A percentile compares a stretch with the other conserved stretches of the same genome.
These are phyloP conservation scores for Naso thynnoides DNA, from an alignment of 2,797 vertebrate genomes.

Conservation along the genomic window DNA sequence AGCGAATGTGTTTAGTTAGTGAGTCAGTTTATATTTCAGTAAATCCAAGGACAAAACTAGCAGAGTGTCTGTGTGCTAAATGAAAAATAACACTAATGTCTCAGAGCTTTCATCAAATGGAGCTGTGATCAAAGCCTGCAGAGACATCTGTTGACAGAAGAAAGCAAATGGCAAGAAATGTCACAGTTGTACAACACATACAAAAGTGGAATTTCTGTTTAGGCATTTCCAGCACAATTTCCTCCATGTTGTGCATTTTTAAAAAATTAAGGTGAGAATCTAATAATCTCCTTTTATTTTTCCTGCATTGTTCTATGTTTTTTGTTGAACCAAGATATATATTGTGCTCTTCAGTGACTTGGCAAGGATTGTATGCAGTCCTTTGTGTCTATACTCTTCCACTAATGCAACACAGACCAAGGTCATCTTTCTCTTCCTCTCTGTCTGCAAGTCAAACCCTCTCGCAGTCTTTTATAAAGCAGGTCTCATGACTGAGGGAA, in stretches of 20 bases:
- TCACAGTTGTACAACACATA: constrained; percentile 18
- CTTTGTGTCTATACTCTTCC: not conserved
- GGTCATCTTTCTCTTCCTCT: constrained; percentile 5
- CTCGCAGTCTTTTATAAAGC: constrained; percentile 32
- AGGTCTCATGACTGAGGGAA: constrained; percentile 27
- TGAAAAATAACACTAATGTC: constrained; percentile 48
- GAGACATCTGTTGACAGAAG: constrained; percentile 28
- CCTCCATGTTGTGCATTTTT: constrained; percentile 4
- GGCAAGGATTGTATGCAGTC: not conserved
- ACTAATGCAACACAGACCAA: constrained; percentile 5
- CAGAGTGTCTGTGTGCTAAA: constrained; percentile 20
- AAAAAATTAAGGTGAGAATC: not conserved
- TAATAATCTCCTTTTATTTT: not conserved
- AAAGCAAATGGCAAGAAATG: constrained; percentile 61
- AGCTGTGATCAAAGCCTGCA: constrained; percentile 38
- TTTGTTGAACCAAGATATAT: not conserved
- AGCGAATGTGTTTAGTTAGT: constrained; percentile 1
- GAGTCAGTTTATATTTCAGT: constrained; percentile 22
- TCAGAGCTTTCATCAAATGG: constrained; percentile 33
- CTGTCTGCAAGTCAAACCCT: not conserved
- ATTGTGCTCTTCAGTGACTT: not conserved
- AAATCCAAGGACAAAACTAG: constrained; percentile 31
- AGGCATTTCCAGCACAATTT: not conserved
- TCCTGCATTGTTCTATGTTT: not conserved
- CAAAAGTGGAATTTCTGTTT: constrained; percentile 22